Conservation (phyloP, 2,797 vertebrate species). For the Rhinophrynus dorsalis region DNA sequence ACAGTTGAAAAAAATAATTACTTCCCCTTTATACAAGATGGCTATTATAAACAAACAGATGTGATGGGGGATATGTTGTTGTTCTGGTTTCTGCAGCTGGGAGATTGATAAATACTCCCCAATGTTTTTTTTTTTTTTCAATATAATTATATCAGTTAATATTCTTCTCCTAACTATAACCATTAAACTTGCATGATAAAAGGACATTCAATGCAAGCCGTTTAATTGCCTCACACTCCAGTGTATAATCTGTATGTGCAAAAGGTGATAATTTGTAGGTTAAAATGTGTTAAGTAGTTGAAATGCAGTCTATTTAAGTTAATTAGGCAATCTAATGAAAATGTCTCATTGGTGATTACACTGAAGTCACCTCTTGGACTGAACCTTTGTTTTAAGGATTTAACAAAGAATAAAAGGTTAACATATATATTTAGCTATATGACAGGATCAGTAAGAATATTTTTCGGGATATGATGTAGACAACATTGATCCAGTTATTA, state of each 20-base stretch:
- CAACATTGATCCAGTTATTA: too few relatives aligned
- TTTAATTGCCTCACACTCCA: conserved; percentile 58
- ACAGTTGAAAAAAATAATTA: too few relatives aligned
- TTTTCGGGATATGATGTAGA: too few relatives aligned
- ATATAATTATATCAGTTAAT: conserved; percentile 34
- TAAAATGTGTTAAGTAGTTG: conserved; percentile 68
- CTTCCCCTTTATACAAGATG: too few relatives aligned
- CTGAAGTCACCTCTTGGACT: conserved; percentile 51
- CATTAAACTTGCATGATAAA: conserved; percentile 27
- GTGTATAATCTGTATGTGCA: conserved; percentile 63
- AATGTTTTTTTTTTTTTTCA: conserved; percentile 30
- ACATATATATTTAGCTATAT: too few relatives aligned
- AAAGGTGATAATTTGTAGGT: conserved; percentile 67
- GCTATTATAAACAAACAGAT: too few relatives aligned
- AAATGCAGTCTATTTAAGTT: conserved; percentile 66
- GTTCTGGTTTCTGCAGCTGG: conserved; percentile 3
- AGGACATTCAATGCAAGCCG: conserved; percentile 54
- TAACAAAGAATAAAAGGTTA: conserved; percentile 12
- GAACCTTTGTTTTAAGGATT: conserved; percentile 45
- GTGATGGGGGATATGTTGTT: too few relatives aligned
- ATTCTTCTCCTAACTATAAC: conserved; percentile 24
- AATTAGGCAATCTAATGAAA: conserved; percentile 65
- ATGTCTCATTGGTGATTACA: conserved; percentile 50
- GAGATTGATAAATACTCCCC: conserved; percentile 5
- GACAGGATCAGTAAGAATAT: too few relatives aligned